Conservation (phyloP, 2,888 invertebrate species). For the Suillia variegata region DNA sequence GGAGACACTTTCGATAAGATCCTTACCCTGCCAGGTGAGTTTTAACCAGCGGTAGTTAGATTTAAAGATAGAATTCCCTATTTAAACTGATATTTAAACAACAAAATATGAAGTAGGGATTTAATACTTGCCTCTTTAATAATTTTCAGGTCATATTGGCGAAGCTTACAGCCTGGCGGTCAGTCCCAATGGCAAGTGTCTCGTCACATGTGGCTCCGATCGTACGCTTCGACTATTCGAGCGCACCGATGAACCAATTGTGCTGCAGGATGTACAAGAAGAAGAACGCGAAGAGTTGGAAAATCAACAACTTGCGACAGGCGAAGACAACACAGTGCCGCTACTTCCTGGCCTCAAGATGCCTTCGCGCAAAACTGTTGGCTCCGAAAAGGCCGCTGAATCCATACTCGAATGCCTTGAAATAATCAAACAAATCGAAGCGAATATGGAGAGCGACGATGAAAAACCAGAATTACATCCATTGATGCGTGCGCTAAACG, state of each 20-base stretch:
- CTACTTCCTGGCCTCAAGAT: constrained; percentile 78
- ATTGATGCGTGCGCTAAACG: constrained; percentile 81
- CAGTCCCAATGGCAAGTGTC: constrained; percentile 80
- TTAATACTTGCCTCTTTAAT: not conserved
- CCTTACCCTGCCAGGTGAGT: constrained; percentile 71
- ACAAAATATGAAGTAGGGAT: too few relatives aligned
- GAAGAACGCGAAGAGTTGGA: constrained; percentile 80
- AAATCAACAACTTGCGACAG: constrained; percentile 71
- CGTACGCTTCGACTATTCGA: constrained; percentile 84
- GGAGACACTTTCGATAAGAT: constrained; percentile 90
- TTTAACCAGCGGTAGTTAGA: not conserved
- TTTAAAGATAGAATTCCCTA: too few relatives aligned
- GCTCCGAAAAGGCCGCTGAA: constrained; percentile 71
- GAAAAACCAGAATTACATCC: constrained; percentile 68
- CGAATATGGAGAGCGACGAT: too few relatives aligned
- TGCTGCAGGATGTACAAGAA: constrained; percentile 91
- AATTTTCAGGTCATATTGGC: constrained; percentile 76
- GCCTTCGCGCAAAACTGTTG: constrained; percentile 77
- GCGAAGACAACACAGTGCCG: constrained; percentile 72
- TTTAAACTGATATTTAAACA: too few relatives aligned
- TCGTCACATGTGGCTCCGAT: constrained; percentile 85
- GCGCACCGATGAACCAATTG: constrained; percentile 84
- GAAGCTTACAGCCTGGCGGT: constrained; percentile 77
- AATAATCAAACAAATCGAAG: constrained; percentile 66
- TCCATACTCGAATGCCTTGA: constrained; percentile 89